Evolutionary conservation across 1,140 invertebrate species (phyloP).

Genomic region (Tetragnatha versicolor): DNA sequence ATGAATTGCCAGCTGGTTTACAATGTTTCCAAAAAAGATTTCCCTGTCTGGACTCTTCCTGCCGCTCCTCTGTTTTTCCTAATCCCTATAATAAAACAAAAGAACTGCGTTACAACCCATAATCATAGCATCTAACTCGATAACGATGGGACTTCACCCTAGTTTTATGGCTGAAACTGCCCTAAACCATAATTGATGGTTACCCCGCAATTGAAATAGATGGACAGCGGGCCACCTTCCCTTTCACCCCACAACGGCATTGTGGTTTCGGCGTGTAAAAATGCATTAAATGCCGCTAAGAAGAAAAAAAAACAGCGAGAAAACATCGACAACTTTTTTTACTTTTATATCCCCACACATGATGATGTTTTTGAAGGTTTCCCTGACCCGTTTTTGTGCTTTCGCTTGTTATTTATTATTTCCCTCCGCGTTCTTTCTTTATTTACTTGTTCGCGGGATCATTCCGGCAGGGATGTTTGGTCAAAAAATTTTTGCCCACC

Average conservation of each 20-base stretch:
- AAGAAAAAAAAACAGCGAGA: neutral
- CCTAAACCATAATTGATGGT: slow-evolving; percentile 8
- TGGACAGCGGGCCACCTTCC: neutral
- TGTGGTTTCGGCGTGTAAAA: slow-evolving; percentile 24
- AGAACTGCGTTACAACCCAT: too few species aligned
- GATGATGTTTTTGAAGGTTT: slow-evolving; percentile 1
- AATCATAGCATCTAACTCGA: neutral
- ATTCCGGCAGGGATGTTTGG: slow-evolving; percentile 42
- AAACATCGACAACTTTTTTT: neutral
- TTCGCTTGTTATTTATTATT: slow-evolving; percentile 18
- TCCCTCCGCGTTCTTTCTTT: slow-evolving; percentile 15
- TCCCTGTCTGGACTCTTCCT: too few species aligned
- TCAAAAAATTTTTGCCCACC: slow-evolving; percentile 34
- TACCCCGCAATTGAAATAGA: slow-evolving; percentile 21
- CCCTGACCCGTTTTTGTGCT: neutral
- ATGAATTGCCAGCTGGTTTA: too few species aligned
- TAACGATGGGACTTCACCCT: neutral
- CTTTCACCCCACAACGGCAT: neutral
- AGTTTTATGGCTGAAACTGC: neutral
- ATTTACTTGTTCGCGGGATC: slow-evolving; percentile 47
- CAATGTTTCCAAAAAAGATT: too few species aligned
- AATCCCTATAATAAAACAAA: too few species aligned
- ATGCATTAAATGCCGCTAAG: neutral
- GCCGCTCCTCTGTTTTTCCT: too few species aligned
- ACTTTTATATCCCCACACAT: too few species aligned